Evolutionary conservation across 1,140 invertebrate genomes (phyloP).

Genomic region (Dendroctonus valens): DNA sequence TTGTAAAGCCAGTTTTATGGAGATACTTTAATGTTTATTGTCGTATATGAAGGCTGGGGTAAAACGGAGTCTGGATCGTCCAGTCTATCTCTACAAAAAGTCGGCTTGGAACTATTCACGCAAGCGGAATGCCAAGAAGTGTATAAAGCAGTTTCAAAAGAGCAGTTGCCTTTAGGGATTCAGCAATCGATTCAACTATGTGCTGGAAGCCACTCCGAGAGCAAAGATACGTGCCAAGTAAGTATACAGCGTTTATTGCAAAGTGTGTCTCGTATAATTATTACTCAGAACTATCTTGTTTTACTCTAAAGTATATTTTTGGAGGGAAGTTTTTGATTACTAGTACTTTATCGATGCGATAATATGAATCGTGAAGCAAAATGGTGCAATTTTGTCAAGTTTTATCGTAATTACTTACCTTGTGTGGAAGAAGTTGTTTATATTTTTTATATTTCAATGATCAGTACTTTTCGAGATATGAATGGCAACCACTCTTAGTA

Average conservation of each 20-base stretch:
- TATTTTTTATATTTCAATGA: too few species aligned
- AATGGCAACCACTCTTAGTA: too few species aligned
- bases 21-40: background rate
- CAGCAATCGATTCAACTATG: constrained; percentile 58
- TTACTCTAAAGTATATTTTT: background rate
- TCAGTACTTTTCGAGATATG: too few species aligned
- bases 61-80: constrained; percentile 45
- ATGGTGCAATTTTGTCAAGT: background rate
- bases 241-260: background rate
- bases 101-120: constrained; percentile 49
- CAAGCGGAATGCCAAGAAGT: constrained; percentile 41
- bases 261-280: too few species aligned
- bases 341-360: background rate
- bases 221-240: constrained; percentile 53
- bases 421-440: too few species aligned
- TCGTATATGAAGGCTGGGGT: constrained; percentile 39
- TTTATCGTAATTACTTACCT: background rate
- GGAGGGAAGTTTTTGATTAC: background rate
- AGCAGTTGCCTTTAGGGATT: constrained; percentile 43
- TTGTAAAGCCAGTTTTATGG: constrained; percentile 3
- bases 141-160: constrained; percentile 43
- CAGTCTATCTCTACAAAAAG: constrained; percentile 55
- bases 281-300: background rate
- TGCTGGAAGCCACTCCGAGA: constrained; percentile 56
- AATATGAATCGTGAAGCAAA: background rate